These are phyloP conservation scores for Phenganax marumi DNA, from an alignment of 92 coral and sea anemone genomes.

Conservation along the genomic window DNA sequence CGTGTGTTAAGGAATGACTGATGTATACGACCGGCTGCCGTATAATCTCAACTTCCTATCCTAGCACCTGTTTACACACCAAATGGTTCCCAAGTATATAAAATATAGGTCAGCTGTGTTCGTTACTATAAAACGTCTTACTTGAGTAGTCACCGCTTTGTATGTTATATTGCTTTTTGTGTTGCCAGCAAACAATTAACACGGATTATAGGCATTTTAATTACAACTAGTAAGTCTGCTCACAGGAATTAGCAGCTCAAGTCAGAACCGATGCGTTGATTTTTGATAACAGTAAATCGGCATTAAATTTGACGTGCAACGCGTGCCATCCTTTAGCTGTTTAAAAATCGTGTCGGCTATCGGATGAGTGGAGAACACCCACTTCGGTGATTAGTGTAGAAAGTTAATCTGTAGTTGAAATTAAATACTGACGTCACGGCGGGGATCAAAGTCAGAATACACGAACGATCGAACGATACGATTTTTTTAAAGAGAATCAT, in stretches of 20 bases:
- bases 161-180: not conserved
- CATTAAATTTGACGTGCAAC: conserved; percentile 34
- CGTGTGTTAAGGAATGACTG: conserved; percentile 6
- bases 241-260: conserved; percentile 32
- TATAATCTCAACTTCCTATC: conserved; percentile 5
- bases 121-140: not conserved
- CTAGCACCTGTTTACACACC: not conserved
- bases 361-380: conserved; percentile 36
- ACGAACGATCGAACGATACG: too few species aligned
- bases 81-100: not conserved
- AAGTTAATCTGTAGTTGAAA: not conserved
- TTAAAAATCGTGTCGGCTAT: conserved; percentile 31
- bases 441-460: not conserved
- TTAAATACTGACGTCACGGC: not conserved
- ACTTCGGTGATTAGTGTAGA: conserved; percentile 4
- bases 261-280: not conserved
- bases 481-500: too few species aligned
- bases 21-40: not conserved
- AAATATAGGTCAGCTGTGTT: not conserved
- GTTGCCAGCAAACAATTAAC: conserved; percentile 16
- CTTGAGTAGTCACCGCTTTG: not conserved
- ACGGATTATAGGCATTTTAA: conserved; percentile 21
- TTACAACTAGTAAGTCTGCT: conserved; percentile 13
- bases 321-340: conserved; percentile 39
- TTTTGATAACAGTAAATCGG: conserved; percentile 15